Percentiles rank a stretch among this genome's conserved stretches.
Evolutionary conservation across 1,140 invertebrate genomes (phyloP).

Genomic region (Maconellicoccus hirsutus): DNA sequence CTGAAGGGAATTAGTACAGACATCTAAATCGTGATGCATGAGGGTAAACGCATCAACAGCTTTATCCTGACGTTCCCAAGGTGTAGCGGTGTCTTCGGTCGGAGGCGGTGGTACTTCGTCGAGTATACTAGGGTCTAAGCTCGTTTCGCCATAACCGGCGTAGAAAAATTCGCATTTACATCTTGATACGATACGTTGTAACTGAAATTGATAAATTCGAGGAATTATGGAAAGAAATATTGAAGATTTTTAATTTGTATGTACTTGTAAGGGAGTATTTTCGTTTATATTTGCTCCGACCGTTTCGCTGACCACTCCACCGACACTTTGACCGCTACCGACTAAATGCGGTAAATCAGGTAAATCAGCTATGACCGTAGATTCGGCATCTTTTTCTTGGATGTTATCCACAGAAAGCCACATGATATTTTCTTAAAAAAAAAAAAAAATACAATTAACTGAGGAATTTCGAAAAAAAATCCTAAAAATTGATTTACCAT

Average conservation of each 20-base stretch:
- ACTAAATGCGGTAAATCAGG: slow-evolving; percentile 81
- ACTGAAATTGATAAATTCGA: slow-evolving; percentile 39
- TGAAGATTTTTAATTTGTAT: neutral
- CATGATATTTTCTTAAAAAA: slow-evolving; percentile 68
- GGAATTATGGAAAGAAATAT: slow-evolving; percentile 25
- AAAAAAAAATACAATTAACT: slow-evolving; percentile 13
- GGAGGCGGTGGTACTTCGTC: slow-evolving; percentile 53
- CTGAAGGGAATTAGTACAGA: slow-evolving; percentile 90
- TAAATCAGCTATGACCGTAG: slow-evolving; percentile 54
- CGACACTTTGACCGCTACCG: slow-evolving; percentile 89
- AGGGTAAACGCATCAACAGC: slow-evolving; percentile 94
- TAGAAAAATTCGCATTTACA: slow-evolving; percentile 98
- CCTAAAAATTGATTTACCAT: no score
- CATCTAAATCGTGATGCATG: slow-evolving; percentile 95
- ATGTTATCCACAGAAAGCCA: slow-evolving; percentile 91
- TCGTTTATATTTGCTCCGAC: slow-evolving; percentile 63
- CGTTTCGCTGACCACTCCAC: slow-evolving; percentile 83
- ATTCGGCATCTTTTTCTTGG: slow-evolving; percentile 53
- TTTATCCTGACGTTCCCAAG: slow-evolving; percentile 64
- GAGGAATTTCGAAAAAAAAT: neutral
- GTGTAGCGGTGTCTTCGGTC: slow-evolving; percentile 45
- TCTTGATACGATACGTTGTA: slow-evolving; percentile 90
- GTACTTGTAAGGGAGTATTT: slow-evolving; percentile 37
- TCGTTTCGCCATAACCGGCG: slow-evolving; percentile 78
- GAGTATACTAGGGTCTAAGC: slow-evolving; percentile 52